Evolutionary conservation across 2,888 invertebrate species (phyloP), one percentile per base, ranked within the genome.

Genomic region (Aspidiotus rigidus): DNA sequence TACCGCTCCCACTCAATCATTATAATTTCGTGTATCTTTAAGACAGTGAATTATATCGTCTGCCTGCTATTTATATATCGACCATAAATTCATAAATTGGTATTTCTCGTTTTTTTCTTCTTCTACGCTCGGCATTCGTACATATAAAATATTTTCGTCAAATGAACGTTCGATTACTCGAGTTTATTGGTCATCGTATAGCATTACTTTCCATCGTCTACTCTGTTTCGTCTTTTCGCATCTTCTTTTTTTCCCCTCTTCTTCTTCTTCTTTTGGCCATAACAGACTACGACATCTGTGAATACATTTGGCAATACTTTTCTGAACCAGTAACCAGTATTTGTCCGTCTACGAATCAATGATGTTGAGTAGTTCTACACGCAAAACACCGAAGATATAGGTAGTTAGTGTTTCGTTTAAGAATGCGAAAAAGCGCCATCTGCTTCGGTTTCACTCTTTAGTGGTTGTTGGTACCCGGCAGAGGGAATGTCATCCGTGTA

Each of bases 1-100:
- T 28, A 28, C 59, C 66, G 16, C 66, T 55, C 64, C 44, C 59
- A 44, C 60, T 66, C 66, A 66, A 66, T 66, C 66, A 66, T 66
- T 66, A 66, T 66, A 59, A 66, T 66, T 66, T 66, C 66, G 66
- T 66, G 57, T 66, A 66, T 59, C 49, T 60, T 59, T 13, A 66
- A 66, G 66, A 66, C 66, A 66, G 66, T 66, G 59, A 66, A 66
- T 66, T 66, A 66, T 66, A 66, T 66, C 66, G 66, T 66, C 66
- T 66, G 66, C 55, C 66, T 66, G 59, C 66, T 66, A 66, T 66
- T 66, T 66, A 66, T 66, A 66, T 59, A 64, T 64, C 64, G 56
- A 57, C 64, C 59, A 59, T 66, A 66, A 66, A 66, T 66, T 66
- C 66, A 66, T 66, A 66, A 66, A 66, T 66, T 66, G 66, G 66